Base-by-base conservation (phyloP, 2,797 vertebrate species). In the Chrysocyon brachyurus region DNA sequence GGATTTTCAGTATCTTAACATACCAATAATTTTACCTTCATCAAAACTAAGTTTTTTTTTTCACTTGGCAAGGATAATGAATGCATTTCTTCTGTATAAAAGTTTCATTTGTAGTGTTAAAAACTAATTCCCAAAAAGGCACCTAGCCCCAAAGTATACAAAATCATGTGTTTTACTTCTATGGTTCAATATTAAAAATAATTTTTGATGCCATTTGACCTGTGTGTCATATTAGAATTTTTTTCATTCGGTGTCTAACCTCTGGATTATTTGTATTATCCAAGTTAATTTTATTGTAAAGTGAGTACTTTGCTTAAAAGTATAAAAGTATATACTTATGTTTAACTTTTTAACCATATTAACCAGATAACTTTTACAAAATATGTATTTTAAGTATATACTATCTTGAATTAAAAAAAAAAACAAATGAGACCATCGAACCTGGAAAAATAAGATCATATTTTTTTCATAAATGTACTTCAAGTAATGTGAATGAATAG, bases 211-310 rank as follows among this genome's bases (percentile, higher is more conserved):
- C 14, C 14, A 59, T 64, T 84, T 92, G 57, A 90, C 22, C 3
- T 40, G 9, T 81, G 6, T 73, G 28, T 12, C 46, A 61, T 11
- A 64, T 52, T 88, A n/a, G 0, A 64, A 12, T 88, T 82, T 86
- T 86, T 40, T 33, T 24, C 26, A 46, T 7, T 87, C 59, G 12
- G 14, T 82, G 0, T 78, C 5, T 93, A 90, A 26, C 31, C 12
- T 72, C 36, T 92, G n/a, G 26, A 24, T 63, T 85, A n/a, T 63
- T 88, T 73, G 26, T 83, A 24, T 77, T 46, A 87, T 91, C 19
- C 0, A 52, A 88, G 59, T 94, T 73, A n/a, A 75, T 92, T 94
- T 93, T 78, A 66, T 78, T 85, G 16, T 33, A 94, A 85, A 64
- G n/a, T 28, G 40, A 75, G 0, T n/a, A 84, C 73, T 87, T 95